A percentile compares a stretch with the other conserved stretches of the same genome.
Conservation (phyloP, 2,113 vertebrate genomes). For the Balaeniceps rex region DNA sequence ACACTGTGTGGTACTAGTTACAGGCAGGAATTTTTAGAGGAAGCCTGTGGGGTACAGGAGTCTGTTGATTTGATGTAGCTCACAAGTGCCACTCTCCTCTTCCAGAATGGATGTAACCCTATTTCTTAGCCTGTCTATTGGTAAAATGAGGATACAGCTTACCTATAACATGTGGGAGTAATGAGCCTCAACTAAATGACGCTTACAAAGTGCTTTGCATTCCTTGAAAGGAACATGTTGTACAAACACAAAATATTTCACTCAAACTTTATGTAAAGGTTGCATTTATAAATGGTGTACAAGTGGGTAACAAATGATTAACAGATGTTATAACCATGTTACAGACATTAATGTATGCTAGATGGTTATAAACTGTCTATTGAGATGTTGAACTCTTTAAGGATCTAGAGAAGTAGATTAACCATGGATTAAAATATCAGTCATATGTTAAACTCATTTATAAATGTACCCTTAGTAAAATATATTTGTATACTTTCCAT, state of each 20-base stretch:
- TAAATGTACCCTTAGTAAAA: neutral
- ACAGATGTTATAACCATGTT: conserved; percentile 36
- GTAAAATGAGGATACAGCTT: neutral
- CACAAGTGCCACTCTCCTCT: neutral
- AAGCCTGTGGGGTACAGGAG: neutral
- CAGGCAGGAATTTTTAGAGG: neutral
- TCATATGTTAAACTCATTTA: neutral
- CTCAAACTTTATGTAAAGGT: conserved; percentile 4
- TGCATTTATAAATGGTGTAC: conserved; percentile 31
- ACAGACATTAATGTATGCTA: conserved; percentile 5
- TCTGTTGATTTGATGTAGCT: neutral
- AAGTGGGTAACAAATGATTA: conserved; percentile 52
- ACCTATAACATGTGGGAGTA: conserved; percentile 24
- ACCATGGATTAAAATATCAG: conserved; percentile 24
- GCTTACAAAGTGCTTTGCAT: conserved; percentile 11
- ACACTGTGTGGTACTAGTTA: neutral
- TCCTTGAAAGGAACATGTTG: conserved; percentile 38
- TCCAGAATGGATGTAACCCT: neutral
- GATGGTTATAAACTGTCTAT: conserved; percentile 27
- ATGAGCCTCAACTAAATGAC: conserved; percentile 25
- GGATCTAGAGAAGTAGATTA: neutral
- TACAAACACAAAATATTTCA: conserved; percentile 63
- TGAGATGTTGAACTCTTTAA: neutral
- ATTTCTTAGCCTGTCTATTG: neutral
- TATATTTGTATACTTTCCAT: neutral